These are phyloP conservation scores for Hestina assimilis DNA, from an alignment of 1,140 invertebrate genomes.

Conservation along the genomic window DNA sequence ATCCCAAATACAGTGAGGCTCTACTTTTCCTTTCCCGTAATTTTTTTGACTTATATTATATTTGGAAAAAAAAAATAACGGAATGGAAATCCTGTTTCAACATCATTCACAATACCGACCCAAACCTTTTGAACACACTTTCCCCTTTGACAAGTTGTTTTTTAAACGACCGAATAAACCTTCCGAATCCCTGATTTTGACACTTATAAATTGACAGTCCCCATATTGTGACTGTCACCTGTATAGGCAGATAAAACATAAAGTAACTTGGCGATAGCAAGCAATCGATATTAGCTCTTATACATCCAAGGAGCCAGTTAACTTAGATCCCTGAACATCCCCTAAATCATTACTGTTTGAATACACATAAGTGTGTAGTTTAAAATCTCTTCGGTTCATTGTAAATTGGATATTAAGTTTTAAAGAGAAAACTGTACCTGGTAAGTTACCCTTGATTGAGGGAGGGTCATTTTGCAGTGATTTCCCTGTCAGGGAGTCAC, in stretches of 20 bases:
- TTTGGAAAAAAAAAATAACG: neutral
- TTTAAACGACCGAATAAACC: constrained; percentile 12
- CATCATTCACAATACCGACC: neutral
- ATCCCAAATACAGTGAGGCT: no score
- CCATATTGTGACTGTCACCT: constrained; percentile 42
- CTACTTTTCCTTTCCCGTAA: no score
- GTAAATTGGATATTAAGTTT: constrained; percentile 17
- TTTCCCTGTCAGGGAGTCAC: constrained; percentile 40
- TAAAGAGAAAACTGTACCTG: constrained; percentile 9
- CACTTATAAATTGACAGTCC: constrained; percentile 53
- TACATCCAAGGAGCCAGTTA: neutral
- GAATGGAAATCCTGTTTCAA: neutral
- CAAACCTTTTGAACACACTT: no score
- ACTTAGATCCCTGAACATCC: neutral
- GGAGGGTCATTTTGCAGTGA: constrained; percentile 40
- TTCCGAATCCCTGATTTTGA: constrained; percentile 37
- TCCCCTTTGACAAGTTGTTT: constrained; percentile 2
- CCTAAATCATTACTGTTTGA: no score
- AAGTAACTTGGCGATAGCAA: constrained; percentile 10
- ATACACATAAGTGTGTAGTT: no score
- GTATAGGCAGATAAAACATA: constrained; percentile 30
- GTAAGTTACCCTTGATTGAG: constrained; percentile 24
- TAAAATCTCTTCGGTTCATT: no score
- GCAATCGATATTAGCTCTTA: constrained; percentile 20
- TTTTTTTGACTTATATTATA: no score